Conservation (phyloP, 2,113 vertebrate genomes). For the Spizaetus ornatus region DNA sequence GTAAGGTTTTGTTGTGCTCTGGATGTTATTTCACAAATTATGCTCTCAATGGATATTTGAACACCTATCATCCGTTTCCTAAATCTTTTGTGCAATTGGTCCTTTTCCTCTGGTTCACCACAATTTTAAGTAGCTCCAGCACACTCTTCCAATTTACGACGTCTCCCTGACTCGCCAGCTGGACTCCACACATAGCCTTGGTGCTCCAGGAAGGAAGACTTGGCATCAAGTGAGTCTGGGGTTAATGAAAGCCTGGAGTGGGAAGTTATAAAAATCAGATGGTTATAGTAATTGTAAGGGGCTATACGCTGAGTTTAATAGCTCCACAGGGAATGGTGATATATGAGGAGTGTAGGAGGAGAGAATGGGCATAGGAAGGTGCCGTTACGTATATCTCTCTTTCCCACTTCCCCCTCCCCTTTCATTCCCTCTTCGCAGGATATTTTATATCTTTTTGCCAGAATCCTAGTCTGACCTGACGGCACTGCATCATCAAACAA, state of each 20-base stretch:
- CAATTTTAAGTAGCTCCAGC: conserved; percentile 53
- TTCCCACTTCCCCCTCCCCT: neutral
- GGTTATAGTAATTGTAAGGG: conserved; percentile 29
- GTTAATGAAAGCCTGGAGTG: conserved; percentile 59
- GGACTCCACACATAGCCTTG: conserved; percentile 50
- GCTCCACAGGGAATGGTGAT: neutral
- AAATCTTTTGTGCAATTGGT: conserved; percentile 11
- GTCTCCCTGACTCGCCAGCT: neutral
- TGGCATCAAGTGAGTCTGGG: conserved; percentile 37
- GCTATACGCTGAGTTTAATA: neutral
- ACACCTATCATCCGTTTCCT: conserved; percentile 34
- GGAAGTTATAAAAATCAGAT: conserved; percentile 62
- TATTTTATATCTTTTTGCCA: neutral
- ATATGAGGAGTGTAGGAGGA: neutral
- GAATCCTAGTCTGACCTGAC: neutral
- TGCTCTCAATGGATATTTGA: neutral
- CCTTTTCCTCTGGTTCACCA: conserved; percentile 47
- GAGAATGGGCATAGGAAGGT: neutral
- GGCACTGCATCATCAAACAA: neutral
- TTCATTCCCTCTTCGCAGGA: neutral
- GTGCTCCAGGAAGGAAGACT: conserved; percentile 54
- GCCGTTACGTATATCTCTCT: neutral
- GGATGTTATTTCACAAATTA: conserved; percentile 4
- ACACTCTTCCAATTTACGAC: neutral
- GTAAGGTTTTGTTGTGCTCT: neutral